Evolutionary conservation across 2,888 invertebrate genomes (phyloP).

Genomic region (Pammene aurita): DNA sequence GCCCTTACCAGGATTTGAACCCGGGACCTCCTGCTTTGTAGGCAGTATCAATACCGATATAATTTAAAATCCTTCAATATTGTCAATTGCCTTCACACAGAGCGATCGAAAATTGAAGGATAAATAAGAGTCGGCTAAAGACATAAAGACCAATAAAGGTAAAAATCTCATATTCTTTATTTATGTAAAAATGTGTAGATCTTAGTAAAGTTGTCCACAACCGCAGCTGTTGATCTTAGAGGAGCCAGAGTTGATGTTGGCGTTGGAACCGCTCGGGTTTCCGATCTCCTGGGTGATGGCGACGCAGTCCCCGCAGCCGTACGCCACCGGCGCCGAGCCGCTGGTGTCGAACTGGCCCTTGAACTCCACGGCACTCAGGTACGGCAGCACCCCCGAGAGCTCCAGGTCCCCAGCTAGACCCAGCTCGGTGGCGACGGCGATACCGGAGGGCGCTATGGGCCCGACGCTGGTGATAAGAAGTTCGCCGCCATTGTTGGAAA

Average conservation of each 20-base stretch:
- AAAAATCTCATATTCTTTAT: too few relatives aligned
- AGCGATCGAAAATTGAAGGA: too few relatives aligned
- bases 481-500: constrained; percentile 26
- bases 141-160: too few relatives aligned
- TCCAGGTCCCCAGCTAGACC: constrained; percentile 52
- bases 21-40: too few relatives aligned
- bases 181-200: too few relatives aligned
- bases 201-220: constrained; percentile 6
- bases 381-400: constrained; percentile 55
- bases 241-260: constrained; percentile 25
- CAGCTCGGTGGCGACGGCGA: constrained; percentile 60
- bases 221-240: not conserved
- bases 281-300: constrained; percentile 20
- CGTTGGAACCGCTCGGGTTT: not conserved
- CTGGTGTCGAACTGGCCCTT: constrained; percentile 47
- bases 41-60: too few relatives aligned
- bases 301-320: constrained; percentile 31
- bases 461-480: constrained; percentile 47
- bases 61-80: too few relatives aligned
- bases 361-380: constrained; percentile 53
- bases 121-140: too few relatives aligned
- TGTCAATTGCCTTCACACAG: too few relatives aligned
- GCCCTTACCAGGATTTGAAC: too few relatives aligned
- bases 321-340: constrained; percentile 18
- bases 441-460: constrained; percentile 52